Evolutionary conservation across 2,113 vertebrate species (phyloP).

Genomic region (Scophthalmus maximus): DNA sequence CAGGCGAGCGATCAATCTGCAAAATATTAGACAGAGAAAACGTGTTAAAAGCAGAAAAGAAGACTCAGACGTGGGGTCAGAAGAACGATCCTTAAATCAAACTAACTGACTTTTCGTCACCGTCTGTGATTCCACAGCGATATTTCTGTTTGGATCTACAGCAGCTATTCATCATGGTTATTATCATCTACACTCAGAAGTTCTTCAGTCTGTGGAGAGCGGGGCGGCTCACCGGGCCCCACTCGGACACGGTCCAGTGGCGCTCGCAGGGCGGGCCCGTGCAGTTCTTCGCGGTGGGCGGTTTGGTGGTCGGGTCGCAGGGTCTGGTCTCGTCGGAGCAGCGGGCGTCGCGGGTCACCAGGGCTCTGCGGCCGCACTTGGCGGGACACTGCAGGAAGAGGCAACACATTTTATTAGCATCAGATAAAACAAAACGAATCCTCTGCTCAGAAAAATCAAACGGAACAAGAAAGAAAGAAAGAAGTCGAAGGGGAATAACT

Average conservation of each 20-base stretch:
- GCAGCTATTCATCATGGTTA: too few relatives aligned
- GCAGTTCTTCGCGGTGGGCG: conserved; percentile 89
- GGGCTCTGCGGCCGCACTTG: conserved; percentile 88
- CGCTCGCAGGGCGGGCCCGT: conserved; percentile 93
- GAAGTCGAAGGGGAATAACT: too few relatives aligned
- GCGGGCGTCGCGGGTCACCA: conserved; percentile 92
- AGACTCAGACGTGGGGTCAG: conserved; percentile 1
- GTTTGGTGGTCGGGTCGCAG: conserved; percentile 87
- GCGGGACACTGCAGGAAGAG: conserved; percentile 95
- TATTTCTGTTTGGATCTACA: neutral
- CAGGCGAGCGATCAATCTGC: neutral
- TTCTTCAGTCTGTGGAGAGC: too few relatives aligned
- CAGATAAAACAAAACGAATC: too few relatives aligned
- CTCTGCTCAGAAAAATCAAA: too few relatives aligned
- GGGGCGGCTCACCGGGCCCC: conserved; percentile 91
- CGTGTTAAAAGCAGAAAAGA: neutral
- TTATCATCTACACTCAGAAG: neutral
- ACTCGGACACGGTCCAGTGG: conserved; percentile 95
- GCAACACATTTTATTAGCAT: too few relatives aligned
- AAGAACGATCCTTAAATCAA: neutral
- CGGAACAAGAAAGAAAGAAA: too few relatives aligned
- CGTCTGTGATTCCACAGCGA: neutral
- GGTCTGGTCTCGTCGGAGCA: conserved; percentile 91
- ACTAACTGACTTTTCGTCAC: neutral
- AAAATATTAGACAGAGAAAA: neutral